A percentile compares a stretch with the other conserved stretches of the same genome.
Evolutionary conservation across 2,113 vertebrate genomes (phyloP).

Genomic region (Daubentonia madagascariensis): DNA sequence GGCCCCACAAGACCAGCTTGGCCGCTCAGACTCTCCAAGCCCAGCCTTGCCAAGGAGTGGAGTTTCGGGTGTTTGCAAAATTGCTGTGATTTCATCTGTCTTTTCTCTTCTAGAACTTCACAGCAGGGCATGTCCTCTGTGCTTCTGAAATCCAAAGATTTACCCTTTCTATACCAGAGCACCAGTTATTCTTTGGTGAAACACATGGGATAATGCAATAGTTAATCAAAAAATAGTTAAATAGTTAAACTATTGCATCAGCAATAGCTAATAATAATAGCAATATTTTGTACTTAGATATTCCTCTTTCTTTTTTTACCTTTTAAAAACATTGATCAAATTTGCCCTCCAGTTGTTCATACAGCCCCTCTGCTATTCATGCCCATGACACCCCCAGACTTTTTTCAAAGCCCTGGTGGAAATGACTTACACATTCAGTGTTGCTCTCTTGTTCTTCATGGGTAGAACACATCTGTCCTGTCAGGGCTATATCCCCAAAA

Average conservation of each 20-base stretch:
- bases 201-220: not conserved
- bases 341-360: not conserved
- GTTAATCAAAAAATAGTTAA: no score
- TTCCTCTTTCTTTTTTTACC: not conserved
- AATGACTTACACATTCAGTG: not conserved
- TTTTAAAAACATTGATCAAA: not conserved
- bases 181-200: not conserved
- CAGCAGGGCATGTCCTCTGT: not conserved
- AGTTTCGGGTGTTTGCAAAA: not conserved
- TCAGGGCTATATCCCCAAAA: not conserved
- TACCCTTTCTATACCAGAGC: not conserved
- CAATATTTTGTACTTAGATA: not conserved
- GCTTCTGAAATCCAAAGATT: not conserved
- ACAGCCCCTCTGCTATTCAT: not conserved
- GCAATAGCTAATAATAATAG: no score
- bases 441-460: not conserved
- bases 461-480: not conserved
- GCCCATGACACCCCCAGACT: not conserved
- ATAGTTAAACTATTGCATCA: no score
- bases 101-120: not conserved
- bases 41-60: not conserved
- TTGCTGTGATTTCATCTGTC: not conserved
- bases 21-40: not conserved
- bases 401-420: not conserved
- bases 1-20: not conserved